Conservation (phyloP, 2,113 vertebrate species). For the Tylochromis polylepis region DNA sequence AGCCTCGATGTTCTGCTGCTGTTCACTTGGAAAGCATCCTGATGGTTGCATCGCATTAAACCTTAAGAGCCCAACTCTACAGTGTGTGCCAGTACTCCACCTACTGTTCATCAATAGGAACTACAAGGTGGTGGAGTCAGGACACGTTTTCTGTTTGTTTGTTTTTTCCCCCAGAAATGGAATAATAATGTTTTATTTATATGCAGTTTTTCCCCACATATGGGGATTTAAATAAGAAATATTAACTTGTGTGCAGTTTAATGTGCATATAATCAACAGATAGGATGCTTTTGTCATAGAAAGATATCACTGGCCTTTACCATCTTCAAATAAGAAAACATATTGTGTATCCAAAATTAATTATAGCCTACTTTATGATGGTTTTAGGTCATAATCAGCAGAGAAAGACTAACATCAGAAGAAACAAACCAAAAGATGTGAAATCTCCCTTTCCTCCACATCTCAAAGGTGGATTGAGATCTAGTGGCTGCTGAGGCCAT, state of each 20-base stretch:
- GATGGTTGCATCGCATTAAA: neutral
- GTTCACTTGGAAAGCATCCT: neutral
- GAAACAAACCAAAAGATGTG: too few species aligned
- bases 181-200: neutral
- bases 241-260: neutral
- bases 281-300: neutral
- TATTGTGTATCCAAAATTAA: too few species aligned
- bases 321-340: too few species aligned
- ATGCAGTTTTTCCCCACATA: neutral
- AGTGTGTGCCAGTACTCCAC: neutral
- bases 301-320: neutral
- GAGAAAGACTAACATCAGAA: neutral
- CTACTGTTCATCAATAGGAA: neutral
- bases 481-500: too few species aligned
- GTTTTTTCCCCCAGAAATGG: accelerated
- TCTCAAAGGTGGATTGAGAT: too few species aligned
- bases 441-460: too few species aligned
- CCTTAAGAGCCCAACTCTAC: neutral
- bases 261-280: neutral
- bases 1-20: neutral
- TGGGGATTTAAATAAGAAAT: neutral
- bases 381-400: too few species aligned
- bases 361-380: too few species aligned
- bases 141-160: neutral
- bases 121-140: neutral